phyloP scores from a whole-genome alignment of 2,797 vertebrate genomes.

The Cheracebus regulus region DNA sequence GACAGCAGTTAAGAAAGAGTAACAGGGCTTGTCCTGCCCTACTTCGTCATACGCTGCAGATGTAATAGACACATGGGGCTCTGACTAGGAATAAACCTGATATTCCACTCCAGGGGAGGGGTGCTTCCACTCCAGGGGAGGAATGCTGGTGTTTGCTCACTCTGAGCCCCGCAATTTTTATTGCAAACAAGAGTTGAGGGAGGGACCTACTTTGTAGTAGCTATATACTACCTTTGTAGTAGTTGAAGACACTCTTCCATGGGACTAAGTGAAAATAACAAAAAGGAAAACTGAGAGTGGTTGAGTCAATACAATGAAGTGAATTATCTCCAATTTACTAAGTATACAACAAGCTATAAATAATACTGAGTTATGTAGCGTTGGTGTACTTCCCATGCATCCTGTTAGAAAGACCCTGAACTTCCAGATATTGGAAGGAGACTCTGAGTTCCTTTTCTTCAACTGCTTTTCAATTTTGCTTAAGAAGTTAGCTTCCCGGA shows the following conservation, averaged over 20 bases:
- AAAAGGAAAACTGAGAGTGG: neutral
- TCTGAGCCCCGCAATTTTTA: neutral
- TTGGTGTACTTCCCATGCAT: neutral
- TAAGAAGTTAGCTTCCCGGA: neutral
- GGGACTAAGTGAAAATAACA: neutral
- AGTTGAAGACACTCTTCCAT: neutral
- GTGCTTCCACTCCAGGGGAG: neutral
- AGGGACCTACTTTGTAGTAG: no score
- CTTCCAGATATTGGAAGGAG: conserved; percentile 5
- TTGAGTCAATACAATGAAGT: neutral
- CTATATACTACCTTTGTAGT: neutral
- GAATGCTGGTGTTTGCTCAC: neutral
- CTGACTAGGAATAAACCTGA: neutral
- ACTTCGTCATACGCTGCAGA: no score
- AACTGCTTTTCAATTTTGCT: neutral
- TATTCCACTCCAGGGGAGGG: neutral
- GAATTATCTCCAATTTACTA: neutral
- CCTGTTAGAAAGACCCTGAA: neutral
- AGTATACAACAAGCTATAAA: neutral
- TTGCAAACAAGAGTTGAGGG: neutral
- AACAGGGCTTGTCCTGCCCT: neutral
- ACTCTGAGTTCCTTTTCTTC: neutral
- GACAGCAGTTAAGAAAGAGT: neutral
- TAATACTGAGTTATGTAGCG: neutral
- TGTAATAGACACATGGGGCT: rapidly evolving